phyloP scores from a whole-genome alignment of 2,113 vertebrate species.

The Odontophorus gujanensis region DNA sequence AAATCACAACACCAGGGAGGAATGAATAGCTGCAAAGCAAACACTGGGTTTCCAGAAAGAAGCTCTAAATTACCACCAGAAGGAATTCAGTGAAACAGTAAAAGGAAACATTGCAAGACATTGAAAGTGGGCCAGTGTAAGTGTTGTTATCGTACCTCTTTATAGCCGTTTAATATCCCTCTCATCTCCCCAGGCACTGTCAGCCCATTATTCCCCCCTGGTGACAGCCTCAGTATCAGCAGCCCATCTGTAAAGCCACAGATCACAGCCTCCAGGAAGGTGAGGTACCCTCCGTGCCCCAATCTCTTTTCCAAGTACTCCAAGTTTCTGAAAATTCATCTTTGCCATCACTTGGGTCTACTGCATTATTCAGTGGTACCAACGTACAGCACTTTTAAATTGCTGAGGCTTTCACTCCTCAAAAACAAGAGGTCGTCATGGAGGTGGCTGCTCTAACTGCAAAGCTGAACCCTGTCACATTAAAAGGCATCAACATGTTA shows the following conservation, averaged over 20 bases:
- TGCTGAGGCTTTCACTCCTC: not conserved
- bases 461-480: not conserved
- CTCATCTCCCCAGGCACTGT: not conserved
- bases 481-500: rapidly evolving
- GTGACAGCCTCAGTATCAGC: not conserved
- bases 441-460: not conserved
- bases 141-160: not conserved
- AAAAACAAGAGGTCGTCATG: not conserved
- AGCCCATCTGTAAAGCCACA: not conserved
- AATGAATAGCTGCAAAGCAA: not conserved
- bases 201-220: not conserved
- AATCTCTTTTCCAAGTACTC: not conserved
- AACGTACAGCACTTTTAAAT: rapidly evolving
- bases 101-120: not conserved
- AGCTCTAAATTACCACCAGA: not conserved
- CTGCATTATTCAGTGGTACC: not conserved
- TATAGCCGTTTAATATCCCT: not conserved
- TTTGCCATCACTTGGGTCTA: not conserved
- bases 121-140: not conserved
- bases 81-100: not conserved
- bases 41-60: not conserved
- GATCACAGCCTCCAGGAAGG: not conserved
- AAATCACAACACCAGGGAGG: not conserved
- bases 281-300: not conserved
- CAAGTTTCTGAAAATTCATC: not conserved